Conservation (phyloP, 2,888 invertebrate species). For the Steinernema scapterisci region DNA sequence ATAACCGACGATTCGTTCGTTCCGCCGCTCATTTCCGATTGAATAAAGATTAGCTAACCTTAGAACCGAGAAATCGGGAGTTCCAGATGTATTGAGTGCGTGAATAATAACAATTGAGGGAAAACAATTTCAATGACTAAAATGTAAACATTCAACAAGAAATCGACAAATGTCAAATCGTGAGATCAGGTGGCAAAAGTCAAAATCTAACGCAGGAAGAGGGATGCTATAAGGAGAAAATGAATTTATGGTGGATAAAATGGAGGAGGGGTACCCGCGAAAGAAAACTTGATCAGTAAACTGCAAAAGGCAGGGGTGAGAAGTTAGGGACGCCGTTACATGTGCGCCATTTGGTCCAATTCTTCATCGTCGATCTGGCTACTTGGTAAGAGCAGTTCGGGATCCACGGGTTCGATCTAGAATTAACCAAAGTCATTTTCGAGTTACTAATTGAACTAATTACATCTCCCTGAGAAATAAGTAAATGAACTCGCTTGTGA, state of each 20-base stretch:
- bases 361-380: slow-evolving; percentile 34
- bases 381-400: slow-evolving; percentile 36
- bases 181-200: no score
- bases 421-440: no score
- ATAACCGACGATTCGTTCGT: slow-evolving; percentile 19
- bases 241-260: neutral
- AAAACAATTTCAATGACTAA: neutral
- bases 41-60: slow-evolving; percentile 5
- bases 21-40: slow-evolving; percentile 2
- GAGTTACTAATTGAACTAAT: no score
- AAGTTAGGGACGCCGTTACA: neutral
- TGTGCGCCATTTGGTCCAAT: slow-evolving; percentile 12
- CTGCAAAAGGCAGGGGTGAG: neutral
- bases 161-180: neutral
- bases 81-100: neutral
- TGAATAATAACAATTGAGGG: neutral
- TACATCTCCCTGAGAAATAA: slow-evolving; percentile 53
- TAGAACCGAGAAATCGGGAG: neutral
- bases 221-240: no score
- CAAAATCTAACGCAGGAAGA: no score
- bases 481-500: slow-evolving; percentile 60
- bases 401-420: slow-evolving; percentile 44
- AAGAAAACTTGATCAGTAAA: neutral
- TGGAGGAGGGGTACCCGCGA: neutral
- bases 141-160: slow-evolving; percentile 10